A percentile compares a stretch with the other conserved stretches of the same genome.
phyloP scores from a whole-genome alignment of 2,888 invertebrate genomes.

The Heliconius erato region DNA sequence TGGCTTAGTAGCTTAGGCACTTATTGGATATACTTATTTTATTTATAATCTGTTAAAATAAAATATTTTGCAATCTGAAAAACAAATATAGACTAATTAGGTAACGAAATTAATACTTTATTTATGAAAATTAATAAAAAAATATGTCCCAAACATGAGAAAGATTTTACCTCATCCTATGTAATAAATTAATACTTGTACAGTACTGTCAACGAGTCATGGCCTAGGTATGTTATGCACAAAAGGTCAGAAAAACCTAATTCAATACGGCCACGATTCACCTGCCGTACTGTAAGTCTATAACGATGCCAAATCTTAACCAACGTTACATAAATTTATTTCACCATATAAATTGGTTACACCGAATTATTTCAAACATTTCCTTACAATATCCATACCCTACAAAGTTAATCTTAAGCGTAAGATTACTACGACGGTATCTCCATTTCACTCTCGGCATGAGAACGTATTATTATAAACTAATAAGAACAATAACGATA shows the following conservation, averaged over 20 bases:
- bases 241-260: neutral
- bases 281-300: neutral
- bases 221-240: neutral
- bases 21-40: slow-evolving; percentile 29
- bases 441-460: slow-evolving; percentile 52
- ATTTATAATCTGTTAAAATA: slow-evolving; percentile 22
- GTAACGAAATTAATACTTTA: slow-evolving; percentile 24
- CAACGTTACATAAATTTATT: neutral
- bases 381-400: slow-evolving; percentile 58
- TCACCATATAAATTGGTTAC: slow-evolving; percentile 12
- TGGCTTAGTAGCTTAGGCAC: slow-evolving; percentile 34
- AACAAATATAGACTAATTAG: slow-evolving; percentile 21
- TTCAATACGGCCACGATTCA: neutral
- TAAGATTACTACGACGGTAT: slow-evolving; percentile 80
- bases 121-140: slow-evolving; percentile 17
- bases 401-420: slow-evolving; percentile 78
- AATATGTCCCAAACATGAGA: neutral
- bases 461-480: slow-evolving; percentile 55
- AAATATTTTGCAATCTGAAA: slow-evolving; percentile 25
- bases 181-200: slow-evolving; percentile 15
- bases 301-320: neutral
- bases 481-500: slow-evolving; percentile 15
- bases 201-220: neutral
- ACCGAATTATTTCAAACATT: neutral
- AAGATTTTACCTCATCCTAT: slow-evolving; percentile 6